Conservation (phyloP, 2,797 vertebrate genomes). For the Zenarchopterus dispar region DNA sequence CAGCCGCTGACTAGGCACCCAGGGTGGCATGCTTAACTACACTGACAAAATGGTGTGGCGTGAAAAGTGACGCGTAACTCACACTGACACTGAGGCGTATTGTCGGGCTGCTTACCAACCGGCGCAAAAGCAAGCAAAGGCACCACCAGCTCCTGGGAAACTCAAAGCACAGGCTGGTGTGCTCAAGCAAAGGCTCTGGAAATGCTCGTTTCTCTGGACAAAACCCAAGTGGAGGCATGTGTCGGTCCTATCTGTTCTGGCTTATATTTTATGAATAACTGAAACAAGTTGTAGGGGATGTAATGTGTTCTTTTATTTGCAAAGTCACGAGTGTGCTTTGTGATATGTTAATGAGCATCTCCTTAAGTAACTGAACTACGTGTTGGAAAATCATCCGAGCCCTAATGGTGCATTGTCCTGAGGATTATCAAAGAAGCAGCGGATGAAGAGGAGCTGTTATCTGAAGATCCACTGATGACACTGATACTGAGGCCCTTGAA, state of each 20-base stretch:
- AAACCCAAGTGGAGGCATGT: constrained; percentile 51
- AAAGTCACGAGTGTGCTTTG: constrained; percentile 73
- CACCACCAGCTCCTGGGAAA: not conserved
- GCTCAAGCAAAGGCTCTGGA: constrained; percentile 20
- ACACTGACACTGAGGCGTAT: constrained; percentile 34
- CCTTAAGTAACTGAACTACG: constrained; percentile 69
- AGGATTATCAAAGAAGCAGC: constrained; percentile 61
- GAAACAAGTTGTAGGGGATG: constrained; percentile 32
- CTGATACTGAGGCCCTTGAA: constrained; percentile 54
- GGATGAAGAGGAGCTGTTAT: constrained; percentile 58
- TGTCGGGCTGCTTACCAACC: constrained; percentile 36
- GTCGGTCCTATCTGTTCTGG: constrained; percentile 26
- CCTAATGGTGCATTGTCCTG: constrained; percentile 65
- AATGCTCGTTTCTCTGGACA: constrained; percentile 28
- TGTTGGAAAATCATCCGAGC: constrained; percentile 59
- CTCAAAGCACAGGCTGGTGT: constrained; percentile 5
- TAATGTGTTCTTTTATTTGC: constrained; percentile 78
- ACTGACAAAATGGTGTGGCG: constrained; percentile 62
- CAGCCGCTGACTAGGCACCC: constrained; percentile 54
- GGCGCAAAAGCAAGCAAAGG: constrained; percentile 18
- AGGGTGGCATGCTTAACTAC: constrained; percentile 45
- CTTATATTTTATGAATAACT: constrained; percentile 62
- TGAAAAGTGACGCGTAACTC: constrained; percentile 61
- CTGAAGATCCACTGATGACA: constrained; percentile 46
- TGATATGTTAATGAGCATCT: constrained; percentile 74